Evolutionary conservation across 2,113 vertebrate species (phyloP).

Genomic region (Puntigrus tetrazona): DNA sequence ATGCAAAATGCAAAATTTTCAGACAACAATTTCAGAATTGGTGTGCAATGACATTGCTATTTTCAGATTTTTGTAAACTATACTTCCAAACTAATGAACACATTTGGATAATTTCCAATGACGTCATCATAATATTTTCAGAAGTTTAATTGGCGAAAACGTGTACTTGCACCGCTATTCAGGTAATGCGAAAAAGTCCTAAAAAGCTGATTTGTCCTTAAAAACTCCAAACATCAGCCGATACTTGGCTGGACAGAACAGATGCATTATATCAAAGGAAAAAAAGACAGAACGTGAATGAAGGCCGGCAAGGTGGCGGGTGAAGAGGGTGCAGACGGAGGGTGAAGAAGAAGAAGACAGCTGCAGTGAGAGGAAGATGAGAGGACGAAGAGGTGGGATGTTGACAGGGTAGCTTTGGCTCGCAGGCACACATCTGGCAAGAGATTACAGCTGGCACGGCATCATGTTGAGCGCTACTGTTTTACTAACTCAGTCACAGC

Average conservation of each 20-base stretch:
- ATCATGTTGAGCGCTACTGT: background rate
- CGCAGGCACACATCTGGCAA: constrained; percentile 46
- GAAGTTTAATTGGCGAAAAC: background rate
- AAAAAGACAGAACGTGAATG: background rate
- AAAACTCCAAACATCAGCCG: background rate
- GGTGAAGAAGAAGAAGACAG: constrained; percentile 16
- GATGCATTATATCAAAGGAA: background rate
- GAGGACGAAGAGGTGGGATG: constrained; percentile 14
- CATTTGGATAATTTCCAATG: background rate
- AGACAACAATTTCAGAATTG: too few species aligned
- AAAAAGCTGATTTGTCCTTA: background rate
- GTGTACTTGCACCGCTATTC: background rate
- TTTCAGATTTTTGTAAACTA: background rate
- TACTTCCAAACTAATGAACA: background rate
- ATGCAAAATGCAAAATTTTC: too few species aligned
- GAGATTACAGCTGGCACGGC: constrained; percentile 44
- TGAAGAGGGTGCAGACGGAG: background rate
- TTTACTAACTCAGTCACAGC: background rate
- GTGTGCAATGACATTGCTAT: too few species aligned
- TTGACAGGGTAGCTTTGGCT: constrained; percentile 28
- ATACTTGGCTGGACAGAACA: background rate
- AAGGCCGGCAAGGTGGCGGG: background rate
- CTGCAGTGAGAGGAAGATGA: constrained; percentile 27
- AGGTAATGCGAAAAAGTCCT: background rate
- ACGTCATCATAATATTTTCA: background rate